Conservation (phyloP, 64 coral and sea anemone species). For the Exaiptasia diaphana region DNA sequence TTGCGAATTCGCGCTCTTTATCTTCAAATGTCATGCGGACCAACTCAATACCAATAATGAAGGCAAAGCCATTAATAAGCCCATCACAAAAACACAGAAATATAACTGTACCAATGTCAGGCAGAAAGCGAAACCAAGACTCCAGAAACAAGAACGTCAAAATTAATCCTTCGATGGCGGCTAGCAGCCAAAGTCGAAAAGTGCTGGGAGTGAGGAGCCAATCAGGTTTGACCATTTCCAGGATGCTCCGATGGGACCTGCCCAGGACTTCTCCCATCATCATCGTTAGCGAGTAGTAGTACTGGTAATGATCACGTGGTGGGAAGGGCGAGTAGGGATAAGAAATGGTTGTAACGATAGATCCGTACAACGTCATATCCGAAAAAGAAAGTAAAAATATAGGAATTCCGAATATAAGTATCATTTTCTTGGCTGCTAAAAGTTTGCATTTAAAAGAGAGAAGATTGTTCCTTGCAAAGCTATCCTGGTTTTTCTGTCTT, state of each 20-base stretch:
- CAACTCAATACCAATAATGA: slow-evolving; percentile 45
- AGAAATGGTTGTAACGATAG: slow-evolving; percentile 61
- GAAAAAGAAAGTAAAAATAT: slow-evolving; percentile 54
- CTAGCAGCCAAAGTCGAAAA: slow-evolving; percentile 45
- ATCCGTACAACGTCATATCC: slow-evolving; percentile 47
- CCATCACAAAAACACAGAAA: slow-evolving; percentile 37
- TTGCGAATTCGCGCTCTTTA: slow-evolving; percentile 43
- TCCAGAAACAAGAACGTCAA: slow-evolving; percentile 56
- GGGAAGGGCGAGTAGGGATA: slow-evolving; percentile 63
- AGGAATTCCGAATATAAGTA: background rate
- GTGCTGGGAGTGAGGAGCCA: too few relatives aligned
- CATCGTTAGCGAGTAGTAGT: slow-evolving; percentile 55
- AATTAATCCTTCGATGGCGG: slow-evolving; percentile 1
- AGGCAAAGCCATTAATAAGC: slow-evolving; percentile 15
- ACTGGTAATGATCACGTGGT: slow-evolving; percentile 78
- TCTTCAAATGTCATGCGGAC: slow-evolving; percentile 50
- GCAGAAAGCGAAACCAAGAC: slow-evolving; percentile 67
- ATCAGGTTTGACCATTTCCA: slow-evolving; percentile 47
- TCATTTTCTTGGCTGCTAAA: background rate
- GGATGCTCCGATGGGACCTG: slow-evolving; percentile 45
- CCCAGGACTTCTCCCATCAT: slow-evolving; percentile 61
- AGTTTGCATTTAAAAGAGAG: background rate
- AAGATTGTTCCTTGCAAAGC: background rate
- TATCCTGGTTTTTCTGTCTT: background rate
- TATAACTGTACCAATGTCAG: slow-evolving; percentile 26